phyloP scores from a whole-genome alignment of 1,140 invertebrate genomes.

The Zaprionus gabonicus region DNA sequence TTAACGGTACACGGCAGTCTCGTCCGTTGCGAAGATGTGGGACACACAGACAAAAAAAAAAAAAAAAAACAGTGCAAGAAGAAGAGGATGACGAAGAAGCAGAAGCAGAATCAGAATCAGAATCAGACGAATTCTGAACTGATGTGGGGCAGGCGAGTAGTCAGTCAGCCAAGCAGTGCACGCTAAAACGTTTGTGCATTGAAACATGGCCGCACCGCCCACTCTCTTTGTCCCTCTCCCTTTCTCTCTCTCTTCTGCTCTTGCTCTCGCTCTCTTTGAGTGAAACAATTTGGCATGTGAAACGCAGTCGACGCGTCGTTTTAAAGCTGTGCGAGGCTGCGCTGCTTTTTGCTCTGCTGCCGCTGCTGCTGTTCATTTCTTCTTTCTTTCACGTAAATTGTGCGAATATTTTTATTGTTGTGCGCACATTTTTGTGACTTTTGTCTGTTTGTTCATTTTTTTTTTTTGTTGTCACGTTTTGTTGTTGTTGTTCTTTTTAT shows the following conservation, averaged over 20 bases:
- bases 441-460: conserved; percentile 25
- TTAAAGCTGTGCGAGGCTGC: conserved; percentile 12
- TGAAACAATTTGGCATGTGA: conserved; percentile 44
- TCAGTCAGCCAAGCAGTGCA: conserved; percentile 21
- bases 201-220: conserved; percentile 35
- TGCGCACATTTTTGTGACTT: conserved; percentile 40
- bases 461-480: conserved; percentile 47
- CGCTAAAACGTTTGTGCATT: conserved; percentile 43
- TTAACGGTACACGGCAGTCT: conserved; percentile 40
- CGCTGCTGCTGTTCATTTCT: conserved; percentile 20
- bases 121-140: conserved; percentile 7
- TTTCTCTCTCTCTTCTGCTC: neutral
- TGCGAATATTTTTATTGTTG: conserved; percentile 32
- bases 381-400: conserved; percentile 26
- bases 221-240: neutral
- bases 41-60: conserved; percentile 35
- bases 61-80: conserved; percentile 33
- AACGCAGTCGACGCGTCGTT: conserved; percentile 41
- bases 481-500: conserved; percentile 44
- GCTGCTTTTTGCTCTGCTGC: conserved; percentile 2
- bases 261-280: neutral
- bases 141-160: conserved; percentile 24
- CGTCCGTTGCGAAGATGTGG: conserved; percentile 41
- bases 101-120: neutral
- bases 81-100: neutral